Conservation (phyloP, 1,140 invertebrate genomes). For the Drosophila orosa region DNA sequence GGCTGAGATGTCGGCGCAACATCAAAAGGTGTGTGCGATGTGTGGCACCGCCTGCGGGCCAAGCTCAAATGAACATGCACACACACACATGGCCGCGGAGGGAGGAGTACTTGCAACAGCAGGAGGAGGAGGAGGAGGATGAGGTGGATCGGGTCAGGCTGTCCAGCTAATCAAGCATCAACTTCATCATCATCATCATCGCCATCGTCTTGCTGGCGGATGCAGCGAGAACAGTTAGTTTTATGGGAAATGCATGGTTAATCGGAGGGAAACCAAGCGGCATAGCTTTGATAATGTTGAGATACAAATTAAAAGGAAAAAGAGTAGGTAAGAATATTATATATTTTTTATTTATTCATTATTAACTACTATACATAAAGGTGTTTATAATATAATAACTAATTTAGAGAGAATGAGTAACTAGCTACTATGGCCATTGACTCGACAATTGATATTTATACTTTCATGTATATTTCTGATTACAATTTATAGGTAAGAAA, state of each 20-base stretch:
- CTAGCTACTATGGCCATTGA: too few species aligned
- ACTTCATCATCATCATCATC: conserved; percentile 54
- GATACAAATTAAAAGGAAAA: conserved; percentile 2
- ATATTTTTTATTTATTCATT: too few species aligned
- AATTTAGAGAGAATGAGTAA: too few species aligned
- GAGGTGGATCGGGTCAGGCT: conserved; percentile 37
- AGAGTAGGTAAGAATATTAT: not conserved
- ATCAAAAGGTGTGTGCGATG: conserved; percentile 56
- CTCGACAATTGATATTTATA: too few species aligned
- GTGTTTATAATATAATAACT: too few species aligned
- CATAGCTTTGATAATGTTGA: conserved; percentile 21
- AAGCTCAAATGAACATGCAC: conserved; percentile 57
- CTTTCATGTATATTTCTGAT: too few species aligned
- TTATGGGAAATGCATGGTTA: conserved; percentile 30
- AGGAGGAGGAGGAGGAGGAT: not conserved
- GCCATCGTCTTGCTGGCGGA: conserved; percentile 7
- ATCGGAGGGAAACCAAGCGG: conserved; percentile 25
- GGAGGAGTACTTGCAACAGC: not conserved
- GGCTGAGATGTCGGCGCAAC: conserved; percentile 52
- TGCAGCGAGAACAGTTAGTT: conserved; percentile 45
- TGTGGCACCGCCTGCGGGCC: conserved; percentile 71
- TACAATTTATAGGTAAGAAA: too few species aligned
- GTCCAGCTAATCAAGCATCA: conserved; percentile 70
- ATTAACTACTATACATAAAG: too few species aligned
- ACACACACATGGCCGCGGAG: conserved; percentile 32